Evolutionary conservation across 2,113 vertebrate species (phyloP).

Genomic region (Neolamprologus toae): DNA sequence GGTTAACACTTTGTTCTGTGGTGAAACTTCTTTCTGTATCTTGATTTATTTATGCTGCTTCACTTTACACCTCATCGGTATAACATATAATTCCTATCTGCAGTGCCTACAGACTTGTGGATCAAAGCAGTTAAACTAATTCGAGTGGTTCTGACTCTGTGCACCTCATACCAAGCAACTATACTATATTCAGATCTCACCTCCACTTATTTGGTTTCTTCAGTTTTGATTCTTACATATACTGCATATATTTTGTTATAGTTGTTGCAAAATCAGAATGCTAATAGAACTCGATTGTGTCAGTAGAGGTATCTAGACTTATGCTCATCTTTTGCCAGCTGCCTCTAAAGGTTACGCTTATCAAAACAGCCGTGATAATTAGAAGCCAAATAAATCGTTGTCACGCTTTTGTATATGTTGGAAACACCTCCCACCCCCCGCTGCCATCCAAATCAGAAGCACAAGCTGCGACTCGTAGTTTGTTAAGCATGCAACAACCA

Average conservation of each 20-base stretch:
- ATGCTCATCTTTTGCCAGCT: slow-evolving; percentile 9
- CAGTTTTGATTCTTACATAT: neutral
- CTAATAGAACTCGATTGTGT: neutral
- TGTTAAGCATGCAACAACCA: neutral
- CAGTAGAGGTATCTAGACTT: slow-evolving; percentile 40
- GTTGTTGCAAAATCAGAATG: neutral
- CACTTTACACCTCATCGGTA: neutral
- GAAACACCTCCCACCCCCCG: neutral
- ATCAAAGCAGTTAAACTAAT: neutral
- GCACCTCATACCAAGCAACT: neutral
- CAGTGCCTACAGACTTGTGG: neutral
- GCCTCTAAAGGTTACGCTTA: slow-evolving; percentile 52
- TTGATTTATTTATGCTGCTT: neutral
- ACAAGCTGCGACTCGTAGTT: neutral
- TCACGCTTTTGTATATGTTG: neutral
- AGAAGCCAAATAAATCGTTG: slow-evolving; percentile 25
- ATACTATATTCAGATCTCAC: neutral
- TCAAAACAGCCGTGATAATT: slow-evolving; percentile 48
- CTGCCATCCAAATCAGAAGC: neutral
- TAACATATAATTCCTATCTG: neutral
- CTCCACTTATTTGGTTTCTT: neutral
- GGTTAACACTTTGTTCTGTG: neutral
- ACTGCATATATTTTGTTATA: neutral
- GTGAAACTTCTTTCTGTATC: neutral
- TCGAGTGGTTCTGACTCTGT: neutral